Conservation (phyloP, 2,888 invertebrate species). For the Netelia virgata region DNA sequence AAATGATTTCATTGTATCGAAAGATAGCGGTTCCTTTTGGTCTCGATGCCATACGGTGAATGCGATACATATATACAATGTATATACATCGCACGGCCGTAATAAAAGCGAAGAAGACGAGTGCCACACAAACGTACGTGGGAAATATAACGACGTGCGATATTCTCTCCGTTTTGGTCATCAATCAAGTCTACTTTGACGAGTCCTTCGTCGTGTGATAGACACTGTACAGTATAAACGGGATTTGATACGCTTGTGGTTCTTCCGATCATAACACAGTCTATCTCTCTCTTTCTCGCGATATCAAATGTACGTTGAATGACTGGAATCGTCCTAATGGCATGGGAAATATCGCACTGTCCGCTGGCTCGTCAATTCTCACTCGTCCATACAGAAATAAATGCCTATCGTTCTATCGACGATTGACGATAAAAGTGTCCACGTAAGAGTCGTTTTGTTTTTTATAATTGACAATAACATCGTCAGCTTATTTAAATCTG, state of each 20-base stretch:
- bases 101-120: slow-evolving; percentile 29
- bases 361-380: not conserved
- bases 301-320: slow-evolving; percentile 26
- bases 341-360: slow-evolving; percentile 33
- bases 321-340: slow-evolving; percentile 26
- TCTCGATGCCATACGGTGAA: not conserved
- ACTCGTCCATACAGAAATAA: not conserved
- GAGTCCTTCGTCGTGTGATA: slow-evolving; percentile 43
- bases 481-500: too few relatives aligned
- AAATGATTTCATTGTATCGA: slow-evolving; percentile 62
- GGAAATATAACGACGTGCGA: slow-evolving; percentile 45
- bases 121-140: slow-evolving; percentile 32
- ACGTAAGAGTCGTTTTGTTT: not conserved
- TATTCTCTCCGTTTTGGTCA: slow-evolving; percentile 38
- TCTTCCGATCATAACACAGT: slow-evolving; percentile 28
- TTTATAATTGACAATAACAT: not conserved
- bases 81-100: not conserved
- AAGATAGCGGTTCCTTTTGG: slow-evolving; percentile 62
- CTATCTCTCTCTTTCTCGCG: not conserved
- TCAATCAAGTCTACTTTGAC: slow-evolving; percentile 53
- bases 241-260: slow-evolving; percentile 48
- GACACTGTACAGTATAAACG: slow-evolving; percentile 52
- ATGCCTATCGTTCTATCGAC: not conserved
- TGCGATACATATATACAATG: not conserved
- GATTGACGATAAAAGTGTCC: not conserved